Base-by-base conservation (phyloP, 2,888 invertebrate genomes). In the Orthosia incerta region DNA sequence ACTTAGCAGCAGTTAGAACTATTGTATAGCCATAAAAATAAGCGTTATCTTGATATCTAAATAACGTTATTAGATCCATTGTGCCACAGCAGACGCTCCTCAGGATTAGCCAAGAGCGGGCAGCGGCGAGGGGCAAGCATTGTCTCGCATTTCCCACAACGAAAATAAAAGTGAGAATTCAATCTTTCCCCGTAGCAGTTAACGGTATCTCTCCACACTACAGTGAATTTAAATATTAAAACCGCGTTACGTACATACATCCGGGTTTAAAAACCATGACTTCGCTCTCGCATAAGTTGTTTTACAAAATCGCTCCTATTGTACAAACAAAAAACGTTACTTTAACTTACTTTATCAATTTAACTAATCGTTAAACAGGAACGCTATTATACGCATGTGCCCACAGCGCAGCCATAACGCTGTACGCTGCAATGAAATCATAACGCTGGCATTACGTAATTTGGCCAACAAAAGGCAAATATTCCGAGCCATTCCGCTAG, bases 111-210 rank as follows among this genome's bases (percentile, higher is more conserved):
- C 68, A 86, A 85, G 71, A 74, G 68, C 63, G 74, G 74, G 64
- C 78, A 75, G 73, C 60, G 70, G 60, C 72, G 66, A 63, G 70
- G 74, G 60, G 63, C 71, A 60, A 65, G 76, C 84, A 85, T 81
- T 85, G 85, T 86, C 67, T 84, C 50, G 31, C 65, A 74, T 73
- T 87, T 87, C 86, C 77, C 88, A 94, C 91, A 92, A 86, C 87
- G 94, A 95, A 95, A 95, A 91, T 92, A 95, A 95, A 94, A 95
- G 95, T 95, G 93, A 93, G 92, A 92, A 93, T 94, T 91, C 91
- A 93, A 94, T 95, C 90, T 92, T 90, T 88, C 85, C 80, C 86
- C 88, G 86, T 83, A 80, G 75, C 81, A 87, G 86, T 90, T 93
- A 95, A 95, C 95, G 93, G 95, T 94, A 93, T 88, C 88, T 88